Percentiles rank a stretch among this genome's conserved stretches.
Conservation (phyloP, 2,113 vertebrate genomes). For the Calidris pugnax region DNA sequence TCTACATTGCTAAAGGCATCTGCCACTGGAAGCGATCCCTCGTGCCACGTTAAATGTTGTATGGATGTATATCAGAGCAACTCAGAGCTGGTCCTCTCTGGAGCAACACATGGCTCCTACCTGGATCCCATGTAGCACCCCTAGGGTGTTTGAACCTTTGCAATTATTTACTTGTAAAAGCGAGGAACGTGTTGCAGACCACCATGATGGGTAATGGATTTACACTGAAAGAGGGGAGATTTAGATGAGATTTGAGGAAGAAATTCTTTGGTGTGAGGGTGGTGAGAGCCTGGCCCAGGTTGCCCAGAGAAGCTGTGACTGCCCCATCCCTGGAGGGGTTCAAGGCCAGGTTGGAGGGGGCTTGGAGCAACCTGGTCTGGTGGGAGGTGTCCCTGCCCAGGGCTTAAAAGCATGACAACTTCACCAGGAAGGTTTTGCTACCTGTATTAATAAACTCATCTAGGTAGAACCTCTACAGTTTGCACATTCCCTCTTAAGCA, state of each 20-base stretch:
- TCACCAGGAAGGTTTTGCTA: background rate
- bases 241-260: too few relatives aligned
- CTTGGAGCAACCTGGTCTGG: too few relatives aligned
- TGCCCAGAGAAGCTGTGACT: too few relatives aligned
- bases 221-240: too few relatives aligned
- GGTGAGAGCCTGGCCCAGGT: too few relatives aligned
- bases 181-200: too few relatives aligned
- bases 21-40: background rate
- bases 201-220: accelerated
- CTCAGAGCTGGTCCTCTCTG: background rate
- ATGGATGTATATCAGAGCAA: accelerated
- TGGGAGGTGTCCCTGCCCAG: too few relatives aligned
- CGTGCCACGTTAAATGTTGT: accelerated
- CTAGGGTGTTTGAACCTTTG: accelerated
- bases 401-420: too few relatives aligned
- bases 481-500: background rate
- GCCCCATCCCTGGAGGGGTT: too few relatives aligned
- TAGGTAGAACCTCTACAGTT: accelerated
- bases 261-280: too few relatives aligned
- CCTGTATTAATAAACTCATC: background rate
- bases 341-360: too few relatives aligned
- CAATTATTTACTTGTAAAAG: background rate
- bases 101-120: background rate
- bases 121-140: background rate
- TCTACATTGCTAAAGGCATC: background rate